These are phyloP conservation scores for Tetramorium bicarinatum DNA, from an alignment of 2,888 invertebrate species.

Conservation along the genomic window DNA sequence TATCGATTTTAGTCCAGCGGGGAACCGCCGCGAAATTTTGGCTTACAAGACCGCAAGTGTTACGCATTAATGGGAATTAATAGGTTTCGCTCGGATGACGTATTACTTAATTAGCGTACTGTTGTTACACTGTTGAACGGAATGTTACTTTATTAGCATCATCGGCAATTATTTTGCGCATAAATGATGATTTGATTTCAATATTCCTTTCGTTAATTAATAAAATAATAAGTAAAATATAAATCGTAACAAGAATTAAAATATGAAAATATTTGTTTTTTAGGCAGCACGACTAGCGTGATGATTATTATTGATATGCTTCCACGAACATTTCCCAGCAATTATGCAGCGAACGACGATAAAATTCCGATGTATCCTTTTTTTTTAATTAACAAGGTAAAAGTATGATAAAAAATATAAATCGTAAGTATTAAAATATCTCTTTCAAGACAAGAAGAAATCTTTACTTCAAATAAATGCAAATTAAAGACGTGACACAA, in stretches of 20 bases:
- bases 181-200: background rate
- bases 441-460: background rate
- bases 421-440: background rate
- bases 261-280: background rate
- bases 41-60: slow-evolving; percentile 7
- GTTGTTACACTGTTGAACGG: background rate
- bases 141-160: background rate
- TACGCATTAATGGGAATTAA: slow-evolving; percentile 36
- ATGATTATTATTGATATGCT: background rate
- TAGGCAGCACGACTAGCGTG: background rate
- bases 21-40: slow-evolving; percentile 41
- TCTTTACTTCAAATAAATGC: slow-evolving; percentile 21
- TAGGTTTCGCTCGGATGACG: slow-evolving; percentile 1
- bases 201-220: background rate
- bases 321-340: background rate
- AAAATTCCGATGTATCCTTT: background rate
- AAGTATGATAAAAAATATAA: background rate
- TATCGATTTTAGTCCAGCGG: slow-evolving; percentile 31
- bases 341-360: background rate
- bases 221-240: background rate
- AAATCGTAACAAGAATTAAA: background rate
- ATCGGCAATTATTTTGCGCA: background rate
- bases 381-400: background rate
- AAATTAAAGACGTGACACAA: slow-evolving; percentile 38
- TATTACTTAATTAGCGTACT: slow-evolving; percentile 29